Base-by-base conservation (phyloP, 1,140 invertebrate species). In the Neuroterus valhalla region DNA sequence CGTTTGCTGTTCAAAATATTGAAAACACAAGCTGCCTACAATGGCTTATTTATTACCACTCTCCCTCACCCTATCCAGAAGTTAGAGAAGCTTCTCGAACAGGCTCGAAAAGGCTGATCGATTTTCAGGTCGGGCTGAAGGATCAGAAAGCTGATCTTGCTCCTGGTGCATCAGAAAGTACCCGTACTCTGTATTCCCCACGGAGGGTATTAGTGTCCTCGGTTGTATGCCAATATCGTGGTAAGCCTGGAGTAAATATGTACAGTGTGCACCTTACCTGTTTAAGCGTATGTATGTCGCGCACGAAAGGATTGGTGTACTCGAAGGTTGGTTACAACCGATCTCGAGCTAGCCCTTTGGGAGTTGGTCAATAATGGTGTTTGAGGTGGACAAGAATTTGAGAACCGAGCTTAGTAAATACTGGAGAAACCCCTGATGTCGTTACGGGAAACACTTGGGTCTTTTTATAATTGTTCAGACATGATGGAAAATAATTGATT, bases 241-340 rank as follows among this genome's bases (percentile, higher is more conserved):
- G 74, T 75, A 77, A 79, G 70, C 75, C 75, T 52, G 26, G 67
- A 46, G 79, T 79, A 82, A 82, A 82, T 82, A 81, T 81, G 77
- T 79, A 67, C 76, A 66, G 74, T 46, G 72, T 26, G 72, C 78
- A 75, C 71, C 79, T 81, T 77, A 79, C 76, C 77, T 78, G 79
- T 81, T 81, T 76, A 78, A 75, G 50, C 72, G 66, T 43, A n/a
- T 38, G 21, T 38, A 31, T 38, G 19, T 12, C 31, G 43, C n/a
- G 52, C 52, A 38, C 55, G 55, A 62, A 14, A 62, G 55, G 23
- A 23, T 62, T 62, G 55, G 55, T 62, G 8, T 62, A 38, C 55
- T 31, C 21, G 14, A 62, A 62, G 55, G 26, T 62, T 62, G 55
- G 55, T 62, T 62, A 62, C 23, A 62, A 62, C 23, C n/a, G 66